Evolutionary conservation across 2,113 vertebrate species (phyloP).

Genomic region (Dinomys branickii): DNA sequence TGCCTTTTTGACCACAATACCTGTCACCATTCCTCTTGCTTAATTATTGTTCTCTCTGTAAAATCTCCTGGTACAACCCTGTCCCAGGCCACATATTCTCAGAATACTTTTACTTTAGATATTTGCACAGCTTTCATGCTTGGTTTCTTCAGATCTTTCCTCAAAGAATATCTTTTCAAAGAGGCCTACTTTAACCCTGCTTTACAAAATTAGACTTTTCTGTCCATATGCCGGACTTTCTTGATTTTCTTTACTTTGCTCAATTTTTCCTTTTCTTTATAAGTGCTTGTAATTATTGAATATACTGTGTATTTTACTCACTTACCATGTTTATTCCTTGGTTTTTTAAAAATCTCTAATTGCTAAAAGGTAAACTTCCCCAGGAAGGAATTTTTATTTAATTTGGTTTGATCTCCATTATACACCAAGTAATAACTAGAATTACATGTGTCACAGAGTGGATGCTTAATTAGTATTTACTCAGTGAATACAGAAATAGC

Average conservation of each 20-base stretch:
- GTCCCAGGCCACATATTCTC: background rate
- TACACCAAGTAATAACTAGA: background rate
- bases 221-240: background rate
- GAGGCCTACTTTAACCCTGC: background rate
- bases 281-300: background rate
- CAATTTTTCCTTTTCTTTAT: background rate
- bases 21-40: background rate
- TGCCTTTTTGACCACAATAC: background rate
- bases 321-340: background rate
- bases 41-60: background rate
- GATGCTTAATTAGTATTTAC: background rate
- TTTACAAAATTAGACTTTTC: background rate
- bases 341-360: background rate
- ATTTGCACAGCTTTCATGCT: background rate
- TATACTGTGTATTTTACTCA: background rate
- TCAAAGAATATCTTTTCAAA: background rate
- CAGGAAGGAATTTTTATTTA: background rate
- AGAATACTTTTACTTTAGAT: background rate
- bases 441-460: background rate
- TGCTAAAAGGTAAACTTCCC: background rate
- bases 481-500: background rate
- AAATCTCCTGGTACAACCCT: background rate
- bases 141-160: background rate
- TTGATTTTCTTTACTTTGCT: background rate
- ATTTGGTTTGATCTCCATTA: background rate